A percentile compares a stretch with the other conserved stretches of the same genome.
phyloP scores from a whole-genome alignment of 2,797 vertebrate species.

The Thalassophryne amazonica region DNA sequence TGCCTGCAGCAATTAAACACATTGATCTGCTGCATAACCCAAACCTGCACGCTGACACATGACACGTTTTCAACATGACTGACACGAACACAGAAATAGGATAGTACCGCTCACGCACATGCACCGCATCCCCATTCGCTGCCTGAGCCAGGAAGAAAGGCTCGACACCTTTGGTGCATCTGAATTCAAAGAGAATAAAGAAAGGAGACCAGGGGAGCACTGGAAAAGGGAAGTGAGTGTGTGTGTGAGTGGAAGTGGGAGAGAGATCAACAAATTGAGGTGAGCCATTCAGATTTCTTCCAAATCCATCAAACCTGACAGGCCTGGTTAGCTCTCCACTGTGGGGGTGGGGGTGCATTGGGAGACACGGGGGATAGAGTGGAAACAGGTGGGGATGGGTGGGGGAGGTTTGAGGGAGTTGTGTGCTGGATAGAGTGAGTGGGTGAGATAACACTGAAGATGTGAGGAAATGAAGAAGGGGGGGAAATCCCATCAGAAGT shows the following conservation, averaged over 20 bases:
- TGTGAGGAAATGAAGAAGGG: conserved; percentile 19
- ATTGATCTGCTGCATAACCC: conserved; percentile 50
- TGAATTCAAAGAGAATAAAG: conserved; percentile 58
- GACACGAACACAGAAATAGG: conserved; percentile 31
- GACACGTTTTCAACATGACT: conserved; percentile 26
- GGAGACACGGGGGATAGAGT: neutral
- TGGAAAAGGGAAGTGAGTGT: neutral
- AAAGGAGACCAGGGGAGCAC: conserved; percentile 19
- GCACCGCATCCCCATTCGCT: conserved; percentile 34
- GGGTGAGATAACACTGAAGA: conserved; percentile 25
- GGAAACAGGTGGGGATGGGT: neutral
- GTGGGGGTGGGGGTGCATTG: neutral
- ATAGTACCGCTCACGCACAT: conserved; percentile 9
- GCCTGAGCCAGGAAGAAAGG: conserved; percentile 39
- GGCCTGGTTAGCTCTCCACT: conserved; percentile 19
- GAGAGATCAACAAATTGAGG: conserved; percentile 40
- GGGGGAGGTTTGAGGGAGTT: conserved; percentile 28
- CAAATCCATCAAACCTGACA: conserved; percentile 44
- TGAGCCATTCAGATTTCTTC: conserved; percentile 45
- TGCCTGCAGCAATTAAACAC: conserved; percentile 50
- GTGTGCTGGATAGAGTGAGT: conserved; percentile 19
- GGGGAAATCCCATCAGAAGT: conserved; percentile 22
- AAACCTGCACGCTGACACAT: conserved; percentile 27
- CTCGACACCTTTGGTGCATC: conserved; percentile 23
- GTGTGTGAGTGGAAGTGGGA: neutral